phyloP scores from a whole-genome alignment of 53 echinoderm and acorn worm species.

The Paracentrotus lividus region DNA sequence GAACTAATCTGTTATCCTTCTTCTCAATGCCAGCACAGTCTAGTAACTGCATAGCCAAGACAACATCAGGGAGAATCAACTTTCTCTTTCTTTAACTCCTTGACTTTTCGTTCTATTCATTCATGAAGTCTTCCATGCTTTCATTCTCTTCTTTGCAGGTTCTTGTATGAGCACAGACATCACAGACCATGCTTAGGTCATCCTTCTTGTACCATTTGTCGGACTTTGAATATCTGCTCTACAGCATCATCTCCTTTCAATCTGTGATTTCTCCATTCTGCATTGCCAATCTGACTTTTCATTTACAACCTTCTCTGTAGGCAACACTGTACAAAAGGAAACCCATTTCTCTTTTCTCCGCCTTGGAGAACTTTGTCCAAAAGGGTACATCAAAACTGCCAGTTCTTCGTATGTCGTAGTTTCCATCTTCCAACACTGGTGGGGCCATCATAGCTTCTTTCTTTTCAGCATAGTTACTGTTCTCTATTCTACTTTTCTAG shows the following conservation, averaged over 20 bases:
- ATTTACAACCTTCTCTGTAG: constrained; percentile 54
- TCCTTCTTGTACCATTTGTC: too few relatives aligned
- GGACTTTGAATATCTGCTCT: too few relatives aligned
- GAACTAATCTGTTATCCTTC: constrained; percentile 68
- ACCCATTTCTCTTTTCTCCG: constrained; percentile 40
- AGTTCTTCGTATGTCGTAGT: constrained; percentile 55
- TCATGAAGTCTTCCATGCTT: too few relatives aligned
- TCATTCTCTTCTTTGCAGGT: constrained; percentile 67
- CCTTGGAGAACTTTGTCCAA: constrained; percentile 60
- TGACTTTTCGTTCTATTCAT: too few relatives aligned
- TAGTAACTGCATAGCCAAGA: constrained; percentile 68
- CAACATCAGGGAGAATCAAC: too few relatives aligned
- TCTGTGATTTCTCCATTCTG: constrained; percentile 72
- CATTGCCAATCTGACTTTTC: constrained; percentile 72
- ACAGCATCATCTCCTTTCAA: constrained; percentile 54
- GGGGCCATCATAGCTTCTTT: too few relatives aligned
- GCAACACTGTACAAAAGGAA: constrained; percentile 53
- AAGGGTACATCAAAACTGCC: constrained; percentile 65
- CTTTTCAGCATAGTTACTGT: too few relatives aligned
- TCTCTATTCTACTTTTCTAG: too few relatives aligned
- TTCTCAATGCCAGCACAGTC: constrained; percentile 68
- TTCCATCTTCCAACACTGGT: constrained; percentile 56
- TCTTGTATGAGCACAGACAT: constrained; percentile 57
- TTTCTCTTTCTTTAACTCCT: too few relatives aligned
- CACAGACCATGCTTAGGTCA: constrained; percentile 71